phyloP scores from a whole-genome alignment of 2,113 vertebrate genomes.

The Tiliqua scincoides region DNA sequence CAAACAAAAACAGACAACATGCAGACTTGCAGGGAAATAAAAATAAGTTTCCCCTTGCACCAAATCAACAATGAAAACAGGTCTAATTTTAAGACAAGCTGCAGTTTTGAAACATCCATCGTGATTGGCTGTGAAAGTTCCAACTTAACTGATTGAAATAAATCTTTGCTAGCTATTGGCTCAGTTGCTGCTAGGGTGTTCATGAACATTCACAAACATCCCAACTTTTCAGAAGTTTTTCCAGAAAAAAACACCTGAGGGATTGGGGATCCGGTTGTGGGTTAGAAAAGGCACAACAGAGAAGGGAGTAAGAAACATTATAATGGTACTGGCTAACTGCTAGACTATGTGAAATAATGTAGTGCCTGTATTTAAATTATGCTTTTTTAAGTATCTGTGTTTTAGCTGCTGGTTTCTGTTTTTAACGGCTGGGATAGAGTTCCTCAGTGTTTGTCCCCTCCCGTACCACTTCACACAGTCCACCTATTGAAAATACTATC shows the following conservation, averaged over 20 bases:
- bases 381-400: too few relatives aligned
- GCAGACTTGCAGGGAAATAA: background rate
- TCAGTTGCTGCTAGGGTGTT: background rate
- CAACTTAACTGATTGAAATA: background rate
- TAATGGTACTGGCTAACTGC: background rate
- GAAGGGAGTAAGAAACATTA: background rate
- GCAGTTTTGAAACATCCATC: background rate
- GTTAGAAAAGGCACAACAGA: background rate
- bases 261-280: too few relatives aligned
- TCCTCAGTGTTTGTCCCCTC: too few relatives aligned
- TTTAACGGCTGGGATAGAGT: too few relatives aligned
- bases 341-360: background rate
- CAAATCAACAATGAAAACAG: background rate
- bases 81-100: background rate
- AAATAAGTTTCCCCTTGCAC: background rate
- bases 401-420: too few relatives aligned
- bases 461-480: too few relatives aligned
- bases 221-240: background rate
- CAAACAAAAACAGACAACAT: background rate
- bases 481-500: too few relatives aligned
- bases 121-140: background rate
- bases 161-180: background rate
- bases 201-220: background rate
- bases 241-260: too few relatives aligned
- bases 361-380: too few relatives aligned